Percentiles rank a stretch among this genome's conserved stretches.
phyloP scores from a whole-genome alignment of 2,797 vertebrate species.

The Sphaeramia orbicularis region DNA sequence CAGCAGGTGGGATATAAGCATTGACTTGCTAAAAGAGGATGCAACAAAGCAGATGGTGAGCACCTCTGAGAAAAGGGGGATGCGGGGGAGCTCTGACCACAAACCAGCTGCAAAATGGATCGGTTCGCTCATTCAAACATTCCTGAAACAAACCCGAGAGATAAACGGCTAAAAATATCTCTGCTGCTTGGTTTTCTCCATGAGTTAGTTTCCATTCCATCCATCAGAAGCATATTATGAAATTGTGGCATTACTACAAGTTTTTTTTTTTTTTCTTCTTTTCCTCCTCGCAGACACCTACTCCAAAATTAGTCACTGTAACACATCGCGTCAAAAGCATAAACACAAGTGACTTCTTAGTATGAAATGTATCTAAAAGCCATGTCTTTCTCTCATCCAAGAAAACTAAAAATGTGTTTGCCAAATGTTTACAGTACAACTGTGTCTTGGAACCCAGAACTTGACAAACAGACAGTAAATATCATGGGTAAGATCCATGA shows the following conservation, averaged over 20 bases:
- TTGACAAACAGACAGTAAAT: no score
- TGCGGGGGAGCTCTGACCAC: conserved; percentile 46
- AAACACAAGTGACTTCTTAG: conserved; percentile 14
- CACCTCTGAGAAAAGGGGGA: conserved; percentile 50
- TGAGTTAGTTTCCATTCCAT: no score
- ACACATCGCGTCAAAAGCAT: conserved; percentile 1
- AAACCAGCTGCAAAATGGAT: conserved; percentile 57
- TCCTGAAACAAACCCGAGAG: conserved; percentile 17
- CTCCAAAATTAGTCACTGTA: conserved; percentile 27
- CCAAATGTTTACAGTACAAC: no score
- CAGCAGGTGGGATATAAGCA: conserved; percentile 59
- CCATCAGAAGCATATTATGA: conserved; percentile 19
- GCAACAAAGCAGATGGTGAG: conserved; percentile 71
- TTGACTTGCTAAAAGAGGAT: conserved; percentile 57
- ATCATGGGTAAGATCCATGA: no score
- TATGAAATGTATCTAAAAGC: conserved; percentile 6
- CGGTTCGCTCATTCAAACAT: conserved; percentile 44
- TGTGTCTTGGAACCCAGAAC: no score
- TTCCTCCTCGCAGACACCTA: neutral
- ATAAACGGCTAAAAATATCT: conserved; percentile 48
- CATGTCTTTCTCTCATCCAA: neutral
- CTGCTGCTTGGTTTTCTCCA: conserved; percentile 3
- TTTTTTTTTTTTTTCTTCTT: conserved; percentile 5
- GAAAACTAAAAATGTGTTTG: neutral
- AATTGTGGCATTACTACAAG: conserved; percentile 6